phyloP scores from a whole-genome alignment of 1,140 invertebrate species.

The Ips nitidus region DNA sequence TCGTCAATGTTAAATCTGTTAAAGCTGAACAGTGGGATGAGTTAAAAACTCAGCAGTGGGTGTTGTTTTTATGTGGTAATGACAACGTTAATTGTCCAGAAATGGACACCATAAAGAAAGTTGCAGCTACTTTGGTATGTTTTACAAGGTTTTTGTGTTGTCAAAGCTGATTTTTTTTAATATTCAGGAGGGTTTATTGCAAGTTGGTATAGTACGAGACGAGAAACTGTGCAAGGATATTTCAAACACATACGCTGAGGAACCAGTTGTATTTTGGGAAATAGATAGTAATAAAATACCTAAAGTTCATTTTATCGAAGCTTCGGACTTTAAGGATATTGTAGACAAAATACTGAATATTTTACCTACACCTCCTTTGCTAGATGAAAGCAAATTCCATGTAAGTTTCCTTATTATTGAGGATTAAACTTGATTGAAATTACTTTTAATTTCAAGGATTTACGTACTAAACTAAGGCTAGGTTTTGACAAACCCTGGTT shows the following conservation, averaged over 20 bases:
- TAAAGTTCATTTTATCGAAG: slow-evolving; percentile 43
- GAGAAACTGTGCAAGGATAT: slow-evolving; percentile 56
- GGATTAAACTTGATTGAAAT: slow-evolving; percentile 4
- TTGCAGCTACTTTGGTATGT: slow-evolving; percentile 64
- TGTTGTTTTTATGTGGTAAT: slow-evolving; percentile 54
- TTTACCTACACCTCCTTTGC: slow-evolving; percentile 57
- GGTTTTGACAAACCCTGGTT: slow-evolving; percentile 59
- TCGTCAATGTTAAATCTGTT: slow-evolving; percentile 44
- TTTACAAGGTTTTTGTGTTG: background rate
- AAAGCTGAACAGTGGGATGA: slow-evolving; percentile 48
- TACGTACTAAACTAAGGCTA: slow-evolving; percentile 50
- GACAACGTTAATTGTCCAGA: slow-evolving; percentile 59
- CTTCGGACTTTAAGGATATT: slow-evolving; percentile 57
- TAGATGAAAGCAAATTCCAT: slow-evolving; percentile 57
- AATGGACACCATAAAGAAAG: slow-evolving; percentile 58
- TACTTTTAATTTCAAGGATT: slow-evolving; percentile 50
- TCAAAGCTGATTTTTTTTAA: slow-evolving; percentile 9
- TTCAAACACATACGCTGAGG: slow-evolving; percentile 42
- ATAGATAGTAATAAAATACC: slow-evolving; percentile 44
- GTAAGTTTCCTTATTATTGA: slow-evolving; percentile 47
- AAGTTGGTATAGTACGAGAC: slow-evolving; percentile 57
- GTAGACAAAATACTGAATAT: slow-evolving; percentile 58
- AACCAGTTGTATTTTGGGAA: slow-evolving; percentile 58
- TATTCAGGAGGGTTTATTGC: slow-evolving; percentile 59
- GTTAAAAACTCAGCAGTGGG: slow-evolving; percentile 46